A percentile compares a stretch with the other conserved stretches of the same genome.
Conservation (phyloP, 2,888 invertebrate species). For the Aricia artaxerxes region DNA sequence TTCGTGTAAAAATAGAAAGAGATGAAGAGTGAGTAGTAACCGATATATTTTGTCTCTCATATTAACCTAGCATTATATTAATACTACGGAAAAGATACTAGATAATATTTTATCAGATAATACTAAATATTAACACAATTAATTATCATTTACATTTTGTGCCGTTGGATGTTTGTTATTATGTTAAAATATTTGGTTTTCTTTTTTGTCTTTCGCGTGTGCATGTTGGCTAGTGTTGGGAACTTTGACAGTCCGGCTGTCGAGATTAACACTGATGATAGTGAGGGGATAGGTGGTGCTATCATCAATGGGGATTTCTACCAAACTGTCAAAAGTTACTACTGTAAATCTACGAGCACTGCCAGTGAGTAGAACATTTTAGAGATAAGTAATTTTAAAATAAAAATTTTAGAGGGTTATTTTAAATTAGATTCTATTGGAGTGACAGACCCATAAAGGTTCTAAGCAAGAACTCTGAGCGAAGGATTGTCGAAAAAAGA, state of each 20-base stretch:
- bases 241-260: constrained; percentile 19
- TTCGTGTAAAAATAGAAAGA: too few species aligned
- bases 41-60: not conserved
- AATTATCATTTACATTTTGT: constrained; percentile 26
- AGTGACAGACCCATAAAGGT: too few species aligned
- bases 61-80: not conserved
- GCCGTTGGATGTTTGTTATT: constrained; percentile 34
- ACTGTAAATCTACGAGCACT: constrained; percentile 44
- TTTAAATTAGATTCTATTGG: too few species aligned
- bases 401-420: too few species aligned
- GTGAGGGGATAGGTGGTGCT: constrained; percentile 2
- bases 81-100: not conserved
- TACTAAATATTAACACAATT: constrained; percentile 19
- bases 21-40: too few species aligned
- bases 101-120: constrained; percentile 23
- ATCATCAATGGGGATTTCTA: constrained; percentile 46
- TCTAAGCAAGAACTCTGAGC: too few species aligned
- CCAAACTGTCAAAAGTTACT: constrained; percentile 51
- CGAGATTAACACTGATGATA: constrained; percentile 34
- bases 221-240: constrained; percentile 28
- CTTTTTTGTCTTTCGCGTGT: constrained; percentile 35
- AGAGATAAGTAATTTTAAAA: too few species aligned
- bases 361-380: constrained; percentile 43
- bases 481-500: too few species aligned
- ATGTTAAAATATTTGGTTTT: constrained; percentile 37